These are phyloP conservation scores for Bombyx huttoni DNA, from an alignment of 2,888 invertebrate genomes.

Conservation along the genomic window DNA sequence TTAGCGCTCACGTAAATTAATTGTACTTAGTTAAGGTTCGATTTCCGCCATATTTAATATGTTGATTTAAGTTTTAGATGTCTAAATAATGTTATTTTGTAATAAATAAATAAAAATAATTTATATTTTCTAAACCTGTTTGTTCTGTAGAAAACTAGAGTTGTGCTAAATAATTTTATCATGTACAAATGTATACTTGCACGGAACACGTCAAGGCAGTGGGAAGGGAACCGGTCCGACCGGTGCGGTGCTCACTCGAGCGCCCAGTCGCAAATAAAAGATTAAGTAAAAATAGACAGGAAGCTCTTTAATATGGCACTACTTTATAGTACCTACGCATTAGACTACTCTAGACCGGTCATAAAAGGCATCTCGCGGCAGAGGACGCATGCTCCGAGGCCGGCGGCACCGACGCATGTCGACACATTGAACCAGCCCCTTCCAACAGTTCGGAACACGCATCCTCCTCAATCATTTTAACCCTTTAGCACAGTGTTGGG, in stretches of 20 bases:
- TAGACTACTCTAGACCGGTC: conserved; percentile 13
- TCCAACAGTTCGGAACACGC: conserved; percentile 1
- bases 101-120: too few relatives aligned
- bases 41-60: too few relatives aligned
- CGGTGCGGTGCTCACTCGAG: neutral
- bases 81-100: too few relatives aligned
- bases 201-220: neutral
- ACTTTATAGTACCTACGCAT: conserved; percentile 40
- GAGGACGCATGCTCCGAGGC: neutral
- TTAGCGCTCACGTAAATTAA: too few relatives aligned
- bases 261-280: conserved; percentile 17
- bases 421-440: neutral
- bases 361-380: conserved; percentile 25
- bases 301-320: conserved; percentile 73
- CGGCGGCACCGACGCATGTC: neutral
- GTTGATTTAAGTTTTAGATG: too few relatives aligned
- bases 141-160: too few relatives aligned
- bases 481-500: neutral
- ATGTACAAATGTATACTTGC: too few relatives aligned
- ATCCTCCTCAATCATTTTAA: neutral
- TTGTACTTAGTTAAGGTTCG: too few relatives aligned
- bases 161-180: too few relatives aligned
- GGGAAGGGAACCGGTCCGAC: neutral
- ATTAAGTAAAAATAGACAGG: conserved; percentile 54
- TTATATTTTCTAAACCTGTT: too few relatives aligned